Evolutionary conservation across 1,140 invertebrate genomes (phyloP), one percentile per base, ranked within the genome.

Genomic region (Bactericera cockerelli): DNA sequence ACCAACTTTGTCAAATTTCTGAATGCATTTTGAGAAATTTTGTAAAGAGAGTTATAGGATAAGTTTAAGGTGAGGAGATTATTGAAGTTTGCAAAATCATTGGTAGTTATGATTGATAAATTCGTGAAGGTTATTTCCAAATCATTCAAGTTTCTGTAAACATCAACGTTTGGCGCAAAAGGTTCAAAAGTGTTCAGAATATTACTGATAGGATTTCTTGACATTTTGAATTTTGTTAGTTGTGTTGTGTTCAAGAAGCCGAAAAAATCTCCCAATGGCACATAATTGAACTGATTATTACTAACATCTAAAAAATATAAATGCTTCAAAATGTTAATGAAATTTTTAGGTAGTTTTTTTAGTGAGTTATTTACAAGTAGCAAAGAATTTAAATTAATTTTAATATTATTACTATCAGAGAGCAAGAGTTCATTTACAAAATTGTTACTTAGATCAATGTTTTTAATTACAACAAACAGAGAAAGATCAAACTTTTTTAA

Each of bases 31-130:
- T 89, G 88, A 0, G 89, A 92, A 56, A 93, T 78, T 61, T 85
- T 77, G 2, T 79, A 79, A 25, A 94, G 87, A 61, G 79, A 76
- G 69, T 93, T 93, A 62, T 81, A 74, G 1, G 77, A 74, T 33
- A 94, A 69, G 62, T 81, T 83, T 16, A 93, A 74, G 65, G 83
- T 82, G 63, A 84, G 76, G 10, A 94, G 72, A 0, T 80, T 79
- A 2, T 86, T 83, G 65, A 92, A 92, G n/a, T 85, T 80, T 66
- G 88, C 82, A 66, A 94, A 92, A 65, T 93, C 90, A 66, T 85
- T 86, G 42, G 86, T 88, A 0, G 88, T 89, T 2, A 94, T 77
- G 55, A 92, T 83, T 1, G 80, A 87, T 13, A 93, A 72, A 69
- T 93, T 93, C 1, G 89, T 92, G 21, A 49, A 49, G 6, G 42